A percentile compares a stretch with the other conserved stretches of the same genome.
Evolutionary conservation across 2,888 invertebrate genomes (phyloP).

Genomic region (Carcina quercana): DNA sequence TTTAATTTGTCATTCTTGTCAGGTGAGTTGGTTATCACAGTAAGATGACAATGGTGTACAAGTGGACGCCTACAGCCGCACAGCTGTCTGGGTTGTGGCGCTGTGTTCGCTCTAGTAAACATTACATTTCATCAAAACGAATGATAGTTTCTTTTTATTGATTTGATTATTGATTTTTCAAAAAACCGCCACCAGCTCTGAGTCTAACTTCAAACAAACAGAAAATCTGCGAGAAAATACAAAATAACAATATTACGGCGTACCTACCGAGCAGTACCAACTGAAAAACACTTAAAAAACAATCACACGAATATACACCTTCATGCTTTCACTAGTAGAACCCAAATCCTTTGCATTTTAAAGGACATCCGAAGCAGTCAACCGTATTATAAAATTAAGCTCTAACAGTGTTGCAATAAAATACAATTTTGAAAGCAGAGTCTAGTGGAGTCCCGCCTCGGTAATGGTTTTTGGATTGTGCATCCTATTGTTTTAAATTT

Average conservation of each 20-base stretch:
- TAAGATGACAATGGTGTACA: no score
- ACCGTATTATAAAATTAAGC: constrained; percentile 16
- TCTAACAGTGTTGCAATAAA: constrained; percentile 20
- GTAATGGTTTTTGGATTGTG: constrained; percentile 24
- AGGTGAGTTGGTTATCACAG: no score
- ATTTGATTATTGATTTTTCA: no score
- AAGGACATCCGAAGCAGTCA: no score
- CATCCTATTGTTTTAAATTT: constrained; percentile 14
- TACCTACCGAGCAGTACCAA: constrained; percentile 27
- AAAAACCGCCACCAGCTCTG: not conserved
- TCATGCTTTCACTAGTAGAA: constrained; percentile 2
- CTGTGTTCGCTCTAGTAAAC: no score
- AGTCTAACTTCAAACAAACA: constrained; percentile 2
- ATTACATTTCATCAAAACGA: no score
- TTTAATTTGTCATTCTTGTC: no score
- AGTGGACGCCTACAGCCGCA: no score
- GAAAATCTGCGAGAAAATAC: constrained; percentile 39
- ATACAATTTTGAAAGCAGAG: constrained; percentile 26
- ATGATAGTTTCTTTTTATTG: no score
- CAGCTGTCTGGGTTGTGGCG: no score
- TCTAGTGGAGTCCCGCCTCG: constrained; percentile 13
- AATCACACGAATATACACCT: no score
- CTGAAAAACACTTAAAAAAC: constrained; percentile 10
- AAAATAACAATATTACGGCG: constrained; percentile 42
- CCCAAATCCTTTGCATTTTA: constrained; percentile 4